phyloP scores from a whole-genome alignment of 1,140 invertebrate species.

The Portunus trituberculatus region DNA sequence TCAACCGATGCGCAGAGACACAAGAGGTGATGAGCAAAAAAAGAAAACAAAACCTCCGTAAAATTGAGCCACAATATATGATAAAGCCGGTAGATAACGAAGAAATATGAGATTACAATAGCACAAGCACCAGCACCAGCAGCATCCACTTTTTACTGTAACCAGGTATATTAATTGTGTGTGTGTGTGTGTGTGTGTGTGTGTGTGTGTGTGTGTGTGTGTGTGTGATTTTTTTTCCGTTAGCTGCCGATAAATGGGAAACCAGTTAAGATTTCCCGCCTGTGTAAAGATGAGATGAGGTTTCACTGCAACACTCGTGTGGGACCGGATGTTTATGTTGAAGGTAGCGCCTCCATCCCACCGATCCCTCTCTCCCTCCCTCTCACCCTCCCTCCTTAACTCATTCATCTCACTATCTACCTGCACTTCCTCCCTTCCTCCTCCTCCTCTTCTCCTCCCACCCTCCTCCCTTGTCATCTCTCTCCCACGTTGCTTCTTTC shows the following conservation, averaged over 20 bases:
- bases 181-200: too few relatives aligned
- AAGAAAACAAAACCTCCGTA: not conserved
- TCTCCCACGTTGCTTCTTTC: not conserved
- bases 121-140: too few relatives aligned
- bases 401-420: too few relatives aligned
- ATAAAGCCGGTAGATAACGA: too few relatives aligned
- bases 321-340: slow-evolving; percentile 4
- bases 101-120: too few relatives aligned
- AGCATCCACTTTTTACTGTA: too few relatives aligned
- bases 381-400: too few relatives aligned
- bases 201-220: too few relatives aligned
- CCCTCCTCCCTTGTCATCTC: not conserved
- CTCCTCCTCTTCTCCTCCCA: not conserved
- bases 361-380: too few relatives aligned
- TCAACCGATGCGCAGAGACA: too few relatives aligned
- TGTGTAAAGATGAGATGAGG: not conserved
- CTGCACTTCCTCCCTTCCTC: not conserved
- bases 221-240: not conserved
- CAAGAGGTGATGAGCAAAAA: not conserved
- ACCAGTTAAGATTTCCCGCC: not conserved
- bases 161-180: too few relatives aligned
- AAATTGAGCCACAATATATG: too few relatives aligned
- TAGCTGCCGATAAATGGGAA: not conserved
- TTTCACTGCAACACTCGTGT: not conserved
- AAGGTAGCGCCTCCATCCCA: not conserved